phyloP scores from a whole-genome alignment of 2,113 vertebrate genomes.

The Cochlearius cochlearius region DNA sequence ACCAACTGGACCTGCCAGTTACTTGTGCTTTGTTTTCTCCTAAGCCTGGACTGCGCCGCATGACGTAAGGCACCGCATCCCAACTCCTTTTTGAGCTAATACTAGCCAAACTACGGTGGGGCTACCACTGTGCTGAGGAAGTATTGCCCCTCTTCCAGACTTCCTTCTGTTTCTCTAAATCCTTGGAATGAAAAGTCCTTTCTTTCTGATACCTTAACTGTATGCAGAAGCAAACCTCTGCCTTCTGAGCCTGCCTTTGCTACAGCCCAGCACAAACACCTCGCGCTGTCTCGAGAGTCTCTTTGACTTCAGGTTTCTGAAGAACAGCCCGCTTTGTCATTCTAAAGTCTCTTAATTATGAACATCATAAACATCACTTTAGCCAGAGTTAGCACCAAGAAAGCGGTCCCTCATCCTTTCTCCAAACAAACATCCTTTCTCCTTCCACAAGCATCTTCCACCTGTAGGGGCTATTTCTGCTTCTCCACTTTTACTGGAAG shows the following conservation, averaged over 20 bases:
- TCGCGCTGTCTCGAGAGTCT: rapidly evolving
- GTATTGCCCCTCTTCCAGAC: not conserved
- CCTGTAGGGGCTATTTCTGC: not conserved
- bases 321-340: not conserved
- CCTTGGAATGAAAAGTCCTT: not conserved
- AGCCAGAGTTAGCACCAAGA: not conserved
- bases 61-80: not conserved
- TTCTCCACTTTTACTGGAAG: not conserved
- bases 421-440: too few relatives aligned
- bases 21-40: not conserved
- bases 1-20: not conserved
- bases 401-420: not conserved
- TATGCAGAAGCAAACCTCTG: not conserved
- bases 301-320: not conserved
- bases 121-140: not conserved
- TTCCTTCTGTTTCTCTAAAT: not conserved
- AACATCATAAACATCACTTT: not conserved
- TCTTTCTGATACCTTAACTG: not conserved
- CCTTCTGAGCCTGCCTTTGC: not conserved
- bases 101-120: not conserved
- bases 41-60: not conserved
- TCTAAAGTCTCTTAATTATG: not conserved
- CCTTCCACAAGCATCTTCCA: not conserved
- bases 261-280: not conserved
- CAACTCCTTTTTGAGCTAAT: not conserved